These are phyloP conservation scores for Lysandra bellargus DNA, from an alignment of 2,888 invertebrate species.

Conservation along the genomic window DNA sequence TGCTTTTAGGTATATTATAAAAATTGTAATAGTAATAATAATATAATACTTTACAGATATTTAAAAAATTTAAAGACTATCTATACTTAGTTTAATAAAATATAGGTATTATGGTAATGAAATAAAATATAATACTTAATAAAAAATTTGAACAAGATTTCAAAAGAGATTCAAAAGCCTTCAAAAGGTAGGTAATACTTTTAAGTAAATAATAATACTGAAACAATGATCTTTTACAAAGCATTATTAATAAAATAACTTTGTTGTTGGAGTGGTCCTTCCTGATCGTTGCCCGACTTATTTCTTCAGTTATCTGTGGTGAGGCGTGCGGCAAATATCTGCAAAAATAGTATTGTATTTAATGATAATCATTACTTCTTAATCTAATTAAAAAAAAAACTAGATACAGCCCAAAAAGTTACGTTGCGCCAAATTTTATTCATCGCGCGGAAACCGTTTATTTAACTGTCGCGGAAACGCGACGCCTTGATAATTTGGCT, in stretches of 20 bases:
- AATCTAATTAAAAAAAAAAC: too few relatives aligned
- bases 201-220: background rate
- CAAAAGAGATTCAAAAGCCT: background rate
- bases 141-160: background rate
- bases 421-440: too few relatives aligned
- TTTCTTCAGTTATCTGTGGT: slow-evolving; percentile 66
- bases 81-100: background rate
- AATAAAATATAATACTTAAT: background rate
- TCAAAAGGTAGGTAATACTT: background rate
- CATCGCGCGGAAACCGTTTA: too few relatives aligned
- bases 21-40: background rate
- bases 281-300: slow-evolving; percentile 35
- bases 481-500: too few relatives aligned
- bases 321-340: slow-evolving; percentile 72
- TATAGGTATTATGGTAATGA: background rate
- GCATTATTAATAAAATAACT: background rate
- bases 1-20: too few relatives aligned
- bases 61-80: background rate
- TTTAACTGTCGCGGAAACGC: too few relatives aligned
- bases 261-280: slow-evolving; percentile 3
- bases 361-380: too few relatives aligned
- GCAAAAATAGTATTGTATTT: slow-evolving; percentile 36
- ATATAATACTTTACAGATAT: background rate
- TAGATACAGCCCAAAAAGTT: too few relatives aligned
- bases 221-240: slow-evolving; percentile 1